A percentile compares a stretch with the other conserved stretches of the same genome.
Conservation (phyloP, 1,140 invertebrate genomes). For the Uloborus diversus region DNA sequence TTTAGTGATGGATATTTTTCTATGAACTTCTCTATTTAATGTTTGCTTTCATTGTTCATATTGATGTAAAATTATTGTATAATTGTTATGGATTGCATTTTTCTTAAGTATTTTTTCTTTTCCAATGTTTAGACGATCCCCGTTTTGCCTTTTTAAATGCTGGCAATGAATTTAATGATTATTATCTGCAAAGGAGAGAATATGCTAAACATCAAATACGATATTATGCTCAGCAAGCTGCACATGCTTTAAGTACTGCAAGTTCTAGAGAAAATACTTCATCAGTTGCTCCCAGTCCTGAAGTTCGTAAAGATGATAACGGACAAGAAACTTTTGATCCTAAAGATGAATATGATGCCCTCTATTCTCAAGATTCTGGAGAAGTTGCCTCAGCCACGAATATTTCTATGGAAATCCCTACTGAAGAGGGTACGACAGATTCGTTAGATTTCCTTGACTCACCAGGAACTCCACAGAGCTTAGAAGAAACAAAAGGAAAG, state of each 20-base stretch:
- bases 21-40: too few relatives aligned
- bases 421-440: neutral
- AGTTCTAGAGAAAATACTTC: neutral
- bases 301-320: neutral
- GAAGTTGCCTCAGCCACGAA: neutral
- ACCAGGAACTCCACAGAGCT: neutral
- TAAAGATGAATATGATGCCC: neutral
- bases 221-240: neutral
- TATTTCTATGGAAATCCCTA: neutral
- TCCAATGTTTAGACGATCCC: too few relatives aligned
- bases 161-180: conserved; percentile 77
- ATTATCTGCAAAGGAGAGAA: conserved; percentile 71
- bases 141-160: conserved; percentile 84
- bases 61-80: too few relatives aligned
- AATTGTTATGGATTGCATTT: too few relatives aligned
- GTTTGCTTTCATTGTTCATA: too few relatives aligned
- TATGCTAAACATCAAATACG: neutral
- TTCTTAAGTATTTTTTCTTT: too few relatives aligned
- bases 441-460: neutral
- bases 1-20: too few relatives aligned
- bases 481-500: neutral
- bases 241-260: neutral
- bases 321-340: neutral
- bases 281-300: neutral
- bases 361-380: neutral